phyloP scores from a whole-genome alignment of 2,113 vertebrate species.

The Numida meleagris region DNA sequence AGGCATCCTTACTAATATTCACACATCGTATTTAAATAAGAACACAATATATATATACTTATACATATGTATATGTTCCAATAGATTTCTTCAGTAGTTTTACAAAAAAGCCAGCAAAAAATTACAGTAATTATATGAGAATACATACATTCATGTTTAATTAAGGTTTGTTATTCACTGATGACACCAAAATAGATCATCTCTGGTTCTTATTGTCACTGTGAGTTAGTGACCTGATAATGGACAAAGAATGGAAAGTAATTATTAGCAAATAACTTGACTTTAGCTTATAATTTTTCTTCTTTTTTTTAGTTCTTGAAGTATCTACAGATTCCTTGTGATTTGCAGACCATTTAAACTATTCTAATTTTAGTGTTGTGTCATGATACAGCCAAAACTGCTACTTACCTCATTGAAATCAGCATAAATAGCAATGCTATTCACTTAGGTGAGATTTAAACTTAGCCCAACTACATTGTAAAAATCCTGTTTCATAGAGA shows the following conservation, averaged over 20 bases:
- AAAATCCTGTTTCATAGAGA: not conserved
- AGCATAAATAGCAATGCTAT: not conserved
- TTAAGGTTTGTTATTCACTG: not conserved
- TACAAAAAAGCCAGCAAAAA: not conserved
- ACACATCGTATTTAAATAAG: rapidly evolving
- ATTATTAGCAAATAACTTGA: not conserved
- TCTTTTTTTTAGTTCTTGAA: not conserved
- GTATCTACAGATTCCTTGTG: not conserved
- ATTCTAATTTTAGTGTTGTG: not conserved
- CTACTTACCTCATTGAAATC: not conserved
- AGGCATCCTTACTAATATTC: not conserved
- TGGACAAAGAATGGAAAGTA: not conserved
- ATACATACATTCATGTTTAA: not conserved
- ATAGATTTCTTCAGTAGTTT: not conserved
- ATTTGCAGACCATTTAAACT: not conserved
- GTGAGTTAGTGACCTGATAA: not conserved
- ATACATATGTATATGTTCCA: not conserved
- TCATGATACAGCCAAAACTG: not conserved
- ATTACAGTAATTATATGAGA: not conserved
- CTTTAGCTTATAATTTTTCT: not conserved
- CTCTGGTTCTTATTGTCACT: not conserved
- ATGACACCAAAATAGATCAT: not conserved
- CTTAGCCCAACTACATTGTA: not conserved
- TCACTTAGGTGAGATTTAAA: not conserved
- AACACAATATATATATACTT: not conserved